Conservation (phyloP, 2,888 invertebrate species). For the Petrophora chlorosata region DNA sequence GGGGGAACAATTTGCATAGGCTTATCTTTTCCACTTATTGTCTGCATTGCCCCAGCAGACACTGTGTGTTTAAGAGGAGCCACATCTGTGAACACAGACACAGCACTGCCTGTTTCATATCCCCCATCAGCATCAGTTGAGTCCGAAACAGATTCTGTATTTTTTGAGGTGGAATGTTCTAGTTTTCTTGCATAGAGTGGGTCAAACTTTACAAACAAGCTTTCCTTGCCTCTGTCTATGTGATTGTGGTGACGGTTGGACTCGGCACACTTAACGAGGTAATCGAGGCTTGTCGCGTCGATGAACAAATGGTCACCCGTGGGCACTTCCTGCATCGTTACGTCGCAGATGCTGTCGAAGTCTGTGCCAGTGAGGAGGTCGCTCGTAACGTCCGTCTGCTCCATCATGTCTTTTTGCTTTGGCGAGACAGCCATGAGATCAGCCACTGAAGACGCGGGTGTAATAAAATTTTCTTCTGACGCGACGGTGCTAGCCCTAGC, state of each 20-base stretch:
- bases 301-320: conserved; percentile 75
- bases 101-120: conserved; percentile 73
- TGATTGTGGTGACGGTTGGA: conserved; percentile 60
- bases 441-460: conserved; percentile 66
- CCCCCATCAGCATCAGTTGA: conserved; percentile 67
- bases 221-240: conserved; percentile 81
- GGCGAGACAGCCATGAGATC: conserved; percentile 74
- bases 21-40: conserved; percentile 59
- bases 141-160: conserved; percentile 51
- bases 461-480: conserved; percentile 65
- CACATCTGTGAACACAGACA: conserved; percentile 59
- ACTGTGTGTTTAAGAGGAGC: conserved; percentile 57
- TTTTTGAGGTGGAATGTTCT: conserved; percentile 41
- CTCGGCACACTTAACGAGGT: conserved; percentile 75
- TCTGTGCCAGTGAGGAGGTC: conserved; percentile 70
- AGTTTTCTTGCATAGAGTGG: conserved; percentile 72
- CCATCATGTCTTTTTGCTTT: conserved; percentile 45
- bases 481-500: conserved; percentile 50
- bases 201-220: conserved; percentile 87
- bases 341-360: conserved; percentile 72
- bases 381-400: conserved; percentile 55
- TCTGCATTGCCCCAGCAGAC: conserved; percentile 54
- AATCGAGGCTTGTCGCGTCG: conserved; percentile 84
- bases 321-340: conserved; percentile 72
- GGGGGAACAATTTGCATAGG: conserved; percentile 76